phyloP scores from a whole-genome alignment of 2,797 vertebrate genomes.

The Diceros bicornis region DNA sequence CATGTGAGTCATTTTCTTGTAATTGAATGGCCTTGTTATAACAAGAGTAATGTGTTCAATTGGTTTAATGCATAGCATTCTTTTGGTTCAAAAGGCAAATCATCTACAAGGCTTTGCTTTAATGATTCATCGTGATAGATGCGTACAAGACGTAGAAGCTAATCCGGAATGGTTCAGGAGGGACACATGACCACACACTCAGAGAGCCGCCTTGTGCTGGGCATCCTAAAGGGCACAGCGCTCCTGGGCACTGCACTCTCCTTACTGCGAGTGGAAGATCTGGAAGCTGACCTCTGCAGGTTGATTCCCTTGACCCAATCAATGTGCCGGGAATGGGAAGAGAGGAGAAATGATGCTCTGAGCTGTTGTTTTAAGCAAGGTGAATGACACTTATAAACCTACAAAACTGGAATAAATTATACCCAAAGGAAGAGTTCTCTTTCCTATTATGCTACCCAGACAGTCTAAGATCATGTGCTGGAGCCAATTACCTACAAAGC shows the following conservation, averaged over 20 bases:
- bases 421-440: conserved; percentile 59
- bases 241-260: neutral
- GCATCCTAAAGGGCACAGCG: neutral
- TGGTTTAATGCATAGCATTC: neutral
- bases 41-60: neutral
- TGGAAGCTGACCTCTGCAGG: neutral
- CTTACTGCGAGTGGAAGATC: neutral
- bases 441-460: conserved; percentile 57
- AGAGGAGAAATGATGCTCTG: neutral
- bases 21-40: conserved; percentile 38
- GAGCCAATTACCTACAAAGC: conserved; percentile 79
- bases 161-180: neutral
- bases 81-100: conserved; percentile 37
- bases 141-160: neutral
- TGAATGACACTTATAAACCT: conserved; percentile 65
- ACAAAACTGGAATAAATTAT: conserved; percentile 75
- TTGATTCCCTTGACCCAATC: neutral
- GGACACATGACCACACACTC: neutral
- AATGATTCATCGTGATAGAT: neutral
- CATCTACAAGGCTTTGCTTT: conserved; percentile 4
- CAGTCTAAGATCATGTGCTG: conserved; percentile 75
- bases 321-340: neutral
- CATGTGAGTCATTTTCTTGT: neutral
- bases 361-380: conserved; percentile 69
- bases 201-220: neutral